Base-by-base conservation (phyloP, 2,797 vertebrate species). In the Crenuchus spilurus region DNA sequence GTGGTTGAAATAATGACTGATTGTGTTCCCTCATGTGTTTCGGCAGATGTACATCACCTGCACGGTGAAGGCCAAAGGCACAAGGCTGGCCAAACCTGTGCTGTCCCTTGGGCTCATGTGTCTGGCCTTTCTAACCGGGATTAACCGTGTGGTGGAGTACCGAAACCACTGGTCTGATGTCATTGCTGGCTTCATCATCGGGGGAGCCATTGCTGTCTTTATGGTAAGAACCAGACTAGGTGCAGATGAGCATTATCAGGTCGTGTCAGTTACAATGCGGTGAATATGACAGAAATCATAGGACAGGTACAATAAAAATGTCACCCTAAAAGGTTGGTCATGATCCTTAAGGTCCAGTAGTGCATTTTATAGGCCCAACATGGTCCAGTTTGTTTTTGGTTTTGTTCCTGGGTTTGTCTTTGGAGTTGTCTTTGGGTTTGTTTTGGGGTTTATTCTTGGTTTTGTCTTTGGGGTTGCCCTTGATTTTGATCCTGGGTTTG, bases 111-210 rank as follows among this genome's bases (percentile, higher is more conserved):
- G 95, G 58, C 88, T 97, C 84, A 94, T 96, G 90, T 94, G 94
- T 80, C 81, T 95, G 92, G 96, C 95, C 22, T 92, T 95, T 68
- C 93, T 98, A 70, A 96, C 94, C 20, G 96, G 96, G 85, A 92
- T 97, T 89, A 98, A 96, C 90, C 94, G 96, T 87, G 95, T 97
- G 86, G 93, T 95, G 51, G 96, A 98, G 84, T 95, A 97, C 87
- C 92, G 96, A 67, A 98, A 98, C 92, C 95, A 97, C 80, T 97
- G 96, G 95, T 94, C 92, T 30, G 96, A 98, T 75, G 94, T 97
- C 81, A 93, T 98, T 72, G 94, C 94, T 65, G 96, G 96, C 81
- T 96, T 96, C 88, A 72, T 93, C 85, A 93, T 94, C 0, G 96
- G 96, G 57, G 92, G 92, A 82, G 92, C 95, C 71, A 92, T 95